Conservation (phyloP, 2,888 invertebrate genomes). For the Agonum fuliginosum region DNA sequence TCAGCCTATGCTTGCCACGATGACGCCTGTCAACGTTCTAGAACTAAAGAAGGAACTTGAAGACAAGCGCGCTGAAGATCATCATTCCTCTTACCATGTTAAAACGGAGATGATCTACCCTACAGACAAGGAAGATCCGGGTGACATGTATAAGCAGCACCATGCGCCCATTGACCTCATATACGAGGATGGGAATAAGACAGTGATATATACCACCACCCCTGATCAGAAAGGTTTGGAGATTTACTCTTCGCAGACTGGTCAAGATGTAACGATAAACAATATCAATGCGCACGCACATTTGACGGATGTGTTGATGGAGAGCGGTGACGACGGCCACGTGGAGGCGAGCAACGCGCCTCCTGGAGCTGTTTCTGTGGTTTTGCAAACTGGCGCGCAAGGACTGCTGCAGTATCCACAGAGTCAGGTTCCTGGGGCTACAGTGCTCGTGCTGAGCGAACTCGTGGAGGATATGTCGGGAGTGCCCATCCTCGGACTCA, state of each 20-base stretch:
- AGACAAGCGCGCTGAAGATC: slow-evolving; percentile 77
- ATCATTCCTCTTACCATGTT: slow-evolving; percentile 77
- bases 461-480: slow-evolving; percentile 83
- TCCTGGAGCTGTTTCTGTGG: slow-evolving; percentile 72
- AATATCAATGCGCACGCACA: slow-evolving; percentile 72
- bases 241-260: slow-evolving; percentile 82
- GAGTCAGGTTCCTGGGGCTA: slow-evolving; percentile 75
- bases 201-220: slow-evolving; percentile 87
- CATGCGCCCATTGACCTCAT: slow-evolving; percentile 86
- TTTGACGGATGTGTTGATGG: slow-evolving; percentile 75
- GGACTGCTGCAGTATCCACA: slow-evolving; percentile 75
- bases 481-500: slow-evolving; percentile 80
- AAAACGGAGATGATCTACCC: slow-evolving; percentile 74
- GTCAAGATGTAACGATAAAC: slow-evolving; percentile 72
- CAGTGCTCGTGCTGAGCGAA: slow-evolving; percentile 84
- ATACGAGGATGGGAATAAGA: slow-evolving; percentile 89
- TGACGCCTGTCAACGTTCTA: slow-evolving; percentile 90
- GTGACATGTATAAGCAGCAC: slow-evolving; percentile 67
- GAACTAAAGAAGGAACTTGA: slow-evolving; percentile 82
- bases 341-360: slow-evolving; percentile 73
- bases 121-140: slow-evolving; percentile 72
- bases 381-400: slow-evolving; percentile 75
- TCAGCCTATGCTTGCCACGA: slow-evolving; percentile 87
- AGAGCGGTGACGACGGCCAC: slow-evolving; percentile 71
- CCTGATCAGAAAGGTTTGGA: slow-evolving; percentile 88